Percentiles rank a stretch among this genome's conserved stretches.
These are phyloP conservation scores for Pantelozetes paolii DNA, from an alignment of 2,888 invertebrate genomes.

Conservation along the genomic window DNA sequence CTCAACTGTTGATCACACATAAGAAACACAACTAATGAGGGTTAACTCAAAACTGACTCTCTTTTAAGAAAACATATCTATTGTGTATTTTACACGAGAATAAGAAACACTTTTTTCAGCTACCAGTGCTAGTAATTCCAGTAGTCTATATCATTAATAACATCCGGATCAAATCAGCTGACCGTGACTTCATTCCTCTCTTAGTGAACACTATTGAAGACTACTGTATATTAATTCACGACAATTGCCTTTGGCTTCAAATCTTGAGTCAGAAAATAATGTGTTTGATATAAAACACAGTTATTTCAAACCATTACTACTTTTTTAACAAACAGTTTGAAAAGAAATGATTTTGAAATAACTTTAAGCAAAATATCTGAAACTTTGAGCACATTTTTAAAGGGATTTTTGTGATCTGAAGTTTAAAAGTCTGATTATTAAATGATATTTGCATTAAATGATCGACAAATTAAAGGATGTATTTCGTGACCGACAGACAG, in stretches of 20 bases:
- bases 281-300: background rate
- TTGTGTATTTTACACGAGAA: no score
- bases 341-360: background rate
- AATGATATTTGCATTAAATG: background rate
- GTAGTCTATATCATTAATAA: constrained; percentile 10
- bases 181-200: constrained; percentile 29
- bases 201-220: constrained; percentile 1
- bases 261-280: background rate
- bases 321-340: no score
- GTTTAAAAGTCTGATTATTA: background rate
- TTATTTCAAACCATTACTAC: no score
- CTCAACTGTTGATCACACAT: no score
- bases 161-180: constrained; percentile 30
- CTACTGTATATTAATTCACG: background rate
- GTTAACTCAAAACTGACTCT: no score
- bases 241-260: constrained; percentile 2
- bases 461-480: background rate
- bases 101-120: no score
- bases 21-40: no score
- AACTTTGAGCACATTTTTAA: background rate
- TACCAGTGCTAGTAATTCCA: no score
- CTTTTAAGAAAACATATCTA: no score
- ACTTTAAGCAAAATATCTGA: background rate
- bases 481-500: constrained; percentile 6
- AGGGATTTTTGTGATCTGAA: background rate